These are phyloP conservation scores for Perca fluviatilis DNA, from an alignment of 2,113 vertebrate species.

Conservation along the genomic window DNA sequence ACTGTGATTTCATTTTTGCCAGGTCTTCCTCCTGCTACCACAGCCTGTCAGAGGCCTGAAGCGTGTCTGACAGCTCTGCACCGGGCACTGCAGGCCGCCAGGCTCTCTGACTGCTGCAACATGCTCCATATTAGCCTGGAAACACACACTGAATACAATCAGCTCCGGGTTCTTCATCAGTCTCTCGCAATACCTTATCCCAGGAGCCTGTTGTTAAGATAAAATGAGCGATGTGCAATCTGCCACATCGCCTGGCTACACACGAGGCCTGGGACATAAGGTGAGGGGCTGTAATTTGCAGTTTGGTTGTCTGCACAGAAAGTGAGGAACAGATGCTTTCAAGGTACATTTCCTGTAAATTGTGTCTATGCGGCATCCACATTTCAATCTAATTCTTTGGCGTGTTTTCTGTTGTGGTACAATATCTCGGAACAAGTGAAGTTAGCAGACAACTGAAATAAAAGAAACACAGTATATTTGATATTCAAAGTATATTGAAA, in stretches of 20 bases:
- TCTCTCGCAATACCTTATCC: constrained; percentile 64
- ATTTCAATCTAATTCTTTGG: background rate
- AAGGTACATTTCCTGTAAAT: constrained; percentile 45
- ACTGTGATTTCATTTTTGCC: constrained; percentile 72
- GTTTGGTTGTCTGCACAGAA: constrained; percentile 42
- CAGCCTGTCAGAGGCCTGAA: constrained; percentile 73
- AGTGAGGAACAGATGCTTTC: constrained; percentile 47
- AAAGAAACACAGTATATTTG: background rate
- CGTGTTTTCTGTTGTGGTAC: background rate
- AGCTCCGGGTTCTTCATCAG: constrained; percentile 66
- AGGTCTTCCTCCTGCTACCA: constrained; percentile 65
- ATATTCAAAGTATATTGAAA: background rate
- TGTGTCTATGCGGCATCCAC: constrained; percentile 24
- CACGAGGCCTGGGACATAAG: constrained; percentile 56
- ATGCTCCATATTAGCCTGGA: constrained; percentile 73
- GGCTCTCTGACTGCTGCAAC: constrained; percentile 72
- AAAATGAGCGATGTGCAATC: constrained; percentile 70
- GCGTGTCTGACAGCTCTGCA: constrained; percentile 75
- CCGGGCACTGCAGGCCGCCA: constrained; percentile 59
- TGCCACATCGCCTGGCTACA: constrained; percentile 58
- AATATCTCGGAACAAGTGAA: constrained; percentile 13
- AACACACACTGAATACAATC: constrained; percentile 75
- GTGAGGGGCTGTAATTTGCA: constrained; percentile 67
- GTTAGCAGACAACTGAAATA: background rate
- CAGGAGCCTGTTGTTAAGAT: constrained; percentile 69